A percentile compares a stretch with the other conserved stretches of the same genome.
These are phyloP conservation scores for Nasonia longicornis DNA, from an alignment of 1,140 invertebrate genomes.

Conservation along the genomic window DNA sequence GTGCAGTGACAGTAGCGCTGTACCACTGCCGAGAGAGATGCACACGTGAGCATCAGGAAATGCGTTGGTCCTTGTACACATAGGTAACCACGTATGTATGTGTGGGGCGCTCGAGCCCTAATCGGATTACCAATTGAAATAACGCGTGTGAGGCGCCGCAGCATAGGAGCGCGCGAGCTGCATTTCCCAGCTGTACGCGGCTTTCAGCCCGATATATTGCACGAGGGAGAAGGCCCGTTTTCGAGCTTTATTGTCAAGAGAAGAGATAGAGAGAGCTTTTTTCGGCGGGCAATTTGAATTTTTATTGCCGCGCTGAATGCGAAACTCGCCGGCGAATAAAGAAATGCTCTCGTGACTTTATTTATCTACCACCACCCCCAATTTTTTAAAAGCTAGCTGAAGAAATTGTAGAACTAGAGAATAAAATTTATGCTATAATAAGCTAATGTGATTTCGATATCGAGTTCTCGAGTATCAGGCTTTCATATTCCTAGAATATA, in stretches of 20 bases:
- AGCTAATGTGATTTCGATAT: not conserved
- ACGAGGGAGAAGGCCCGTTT: not conserved
- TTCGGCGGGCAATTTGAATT: not conserved
- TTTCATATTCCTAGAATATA: not conserved
- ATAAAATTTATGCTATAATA: no score
- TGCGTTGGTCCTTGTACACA: not conserved
- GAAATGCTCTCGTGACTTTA: no score
- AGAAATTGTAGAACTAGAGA: no score
- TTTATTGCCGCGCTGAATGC: not conserved
- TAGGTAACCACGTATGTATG: not conserved
- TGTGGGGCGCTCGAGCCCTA: not conserved
- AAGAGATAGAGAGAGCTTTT: not conserved
- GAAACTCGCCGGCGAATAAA: no score
- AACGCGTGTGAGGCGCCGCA: constrained; percentile 3
- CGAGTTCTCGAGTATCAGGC: no score
- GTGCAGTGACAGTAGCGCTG: not conserved
- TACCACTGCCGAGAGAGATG: no score
- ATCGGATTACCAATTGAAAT: constrained; percentile 41
- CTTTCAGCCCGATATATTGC: not conserved
- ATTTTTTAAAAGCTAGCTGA: no score
- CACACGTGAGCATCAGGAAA: no score
- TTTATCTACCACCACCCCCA: no score
- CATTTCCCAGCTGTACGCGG: not conserved
- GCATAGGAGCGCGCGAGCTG: no score
- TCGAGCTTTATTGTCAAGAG: no score